Conservation (phyloP, 2,797 vertebrate species). For the Ispidina picta region DNA sequence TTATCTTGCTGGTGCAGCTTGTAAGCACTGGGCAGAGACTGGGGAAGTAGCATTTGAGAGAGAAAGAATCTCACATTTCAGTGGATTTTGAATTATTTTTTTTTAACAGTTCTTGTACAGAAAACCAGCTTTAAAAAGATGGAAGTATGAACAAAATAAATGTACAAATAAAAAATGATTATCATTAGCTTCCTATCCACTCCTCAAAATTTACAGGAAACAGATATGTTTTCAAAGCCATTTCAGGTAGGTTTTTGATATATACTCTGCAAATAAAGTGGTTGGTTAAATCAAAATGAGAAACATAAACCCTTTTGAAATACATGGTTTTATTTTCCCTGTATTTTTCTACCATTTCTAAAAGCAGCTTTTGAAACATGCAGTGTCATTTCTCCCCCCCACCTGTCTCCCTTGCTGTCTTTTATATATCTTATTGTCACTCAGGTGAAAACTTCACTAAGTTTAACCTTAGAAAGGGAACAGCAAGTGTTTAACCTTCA, state of each 20-base stretch:
- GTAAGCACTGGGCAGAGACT: neutral
- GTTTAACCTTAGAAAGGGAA: neutral
- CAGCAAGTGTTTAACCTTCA: neutral
- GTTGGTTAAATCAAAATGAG: neutral
- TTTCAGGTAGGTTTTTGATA: neutral
- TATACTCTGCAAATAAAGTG: neutral
- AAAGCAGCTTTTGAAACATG: neutral
- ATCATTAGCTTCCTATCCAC: neutral
- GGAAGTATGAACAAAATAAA: neutral
- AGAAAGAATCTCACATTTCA: neutral
- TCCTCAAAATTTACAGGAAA: neutral
- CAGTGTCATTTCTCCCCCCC: fast-evolving
- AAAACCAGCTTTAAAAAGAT: neutral
- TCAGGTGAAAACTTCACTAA: neutral
- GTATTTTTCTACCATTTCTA: neutral
- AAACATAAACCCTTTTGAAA: neutral
- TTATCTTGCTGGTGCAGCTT: neutral
- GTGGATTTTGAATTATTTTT: neutral
- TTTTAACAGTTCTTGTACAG: neutral
- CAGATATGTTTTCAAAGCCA: neutral
- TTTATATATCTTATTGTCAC: neutral
- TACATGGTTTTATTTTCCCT: neutral
- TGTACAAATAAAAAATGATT: neutral
- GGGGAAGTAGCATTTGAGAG: neutral
- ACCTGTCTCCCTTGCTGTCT: neutral